A percentile compares a stretch with the other conserved stretches of the same genome.
Conservation (phyloP, 2,113 vertebrate species). For the Mormyrus iriodes region DNA sequence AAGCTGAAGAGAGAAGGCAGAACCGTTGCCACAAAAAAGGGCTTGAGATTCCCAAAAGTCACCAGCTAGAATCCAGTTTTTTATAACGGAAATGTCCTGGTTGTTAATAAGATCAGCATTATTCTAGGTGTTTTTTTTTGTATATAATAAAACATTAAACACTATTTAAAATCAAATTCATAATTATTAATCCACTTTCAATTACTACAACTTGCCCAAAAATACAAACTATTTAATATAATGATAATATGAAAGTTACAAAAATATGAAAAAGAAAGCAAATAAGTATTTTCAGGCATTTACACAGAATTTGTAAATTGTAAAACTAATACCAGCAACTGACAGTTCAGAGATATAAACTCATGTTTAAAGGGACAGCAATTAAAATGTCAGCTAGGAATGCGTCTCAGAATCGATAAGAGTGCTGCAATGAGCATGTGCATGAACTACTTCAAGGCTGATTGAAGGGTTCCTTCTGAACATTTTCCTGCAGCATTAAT, state of each 20-base stretch:
- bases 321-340: background rate
- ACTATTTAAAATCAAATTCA: background rate
- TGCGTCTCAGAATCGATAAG: background rate
- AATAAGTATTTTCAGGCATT: background rate
- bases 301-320: background rate
- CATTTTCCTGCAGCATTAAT: slow-evolving; percentile 45
- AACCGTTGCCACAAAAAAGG: background rate
- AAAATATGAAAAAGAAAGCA: background rate
- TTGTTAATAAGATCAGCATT: background rate
- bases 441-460: slow-evolving; percentile 2
- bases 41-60: background rate
- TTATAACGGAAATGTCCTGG: background rate
- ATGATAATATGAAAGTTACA: background rate
- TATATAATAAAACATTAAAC: background rate
- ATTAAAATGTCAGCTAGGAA: background rate
- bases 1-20: background rate
- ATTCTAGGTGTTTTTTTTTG: background rate
- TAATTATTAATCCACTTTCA: background rate
- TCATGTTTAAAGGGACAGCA: background rate
- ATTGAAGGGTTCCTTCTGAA: slow-evolving; percentile 18
- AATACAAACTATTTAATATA: background rate
- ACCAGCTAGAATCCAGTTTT: background rate
- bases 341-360: background rate
- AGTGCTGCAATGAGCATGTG: background rate
- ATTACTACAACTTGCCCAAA: background rate